Evolutionary conservation across 2,113 vertebrate genomes (phyloP).

Genomic region (Harpagus bidentatus): DNA sequence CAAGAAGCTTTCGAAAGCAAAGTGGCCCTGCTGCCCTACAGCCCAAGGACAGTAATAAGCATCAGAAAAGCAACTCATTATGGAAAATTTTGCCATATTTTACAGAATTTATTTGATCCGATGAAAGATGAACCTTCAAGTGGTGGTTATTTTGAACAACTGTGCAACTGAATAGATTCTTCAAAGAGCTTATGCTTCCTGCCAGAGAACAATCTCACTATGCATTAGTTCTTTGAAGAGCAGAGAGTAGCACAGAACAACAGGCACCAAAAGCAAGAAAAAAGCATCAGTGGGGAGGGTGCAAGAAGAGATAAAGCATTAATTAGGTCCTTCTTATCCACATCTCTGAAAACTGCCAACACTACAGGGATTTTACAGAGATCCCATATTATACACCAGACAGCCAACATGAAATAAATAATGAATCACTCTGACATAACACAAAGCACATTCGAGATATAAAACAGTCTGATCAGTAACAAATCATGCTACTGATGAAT

Average conservation of each 20-base stretch:
- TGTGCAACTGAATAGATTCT: background rate
- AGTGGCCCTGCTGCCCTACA: background rate
- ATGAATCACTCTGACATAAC: background rate
- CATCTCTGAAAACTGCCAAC: background rate
- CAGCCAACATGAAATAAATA: background rate
- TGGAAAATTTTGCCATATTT: background rate
- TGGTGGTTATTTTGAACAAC: background rate
- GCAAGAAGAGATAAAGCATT: background rate
- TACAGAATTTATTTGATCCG: background rate
- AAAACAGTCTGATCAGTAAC: background rate
- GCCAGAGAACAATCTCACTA: background rate
- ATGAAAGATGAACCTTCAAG: background rate
- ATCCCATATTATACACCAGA: background rate
- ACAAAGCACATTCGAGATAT: background rate
- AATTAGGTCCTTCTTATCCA: background rate
- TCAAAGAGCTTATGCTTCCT: background rate
- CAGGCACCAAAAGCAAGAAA: background rate
- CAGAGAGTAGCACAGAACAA: background rate
- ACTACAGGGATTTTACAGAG: background rate
- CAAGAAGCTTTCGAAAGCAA: background rate
- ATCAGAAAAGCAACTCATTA: background rate
- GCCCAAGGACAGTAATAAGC: background rate
- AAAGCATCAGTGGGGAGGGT: background rate
- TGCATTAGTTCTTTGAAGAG: background rate
- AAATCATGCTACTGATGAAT: background rate